These are phyloP conservation scores for Globodera rostochiensis DNA, from an alignment of 1,140 invertebrate species.

Conservation along the genomic window DNA sequence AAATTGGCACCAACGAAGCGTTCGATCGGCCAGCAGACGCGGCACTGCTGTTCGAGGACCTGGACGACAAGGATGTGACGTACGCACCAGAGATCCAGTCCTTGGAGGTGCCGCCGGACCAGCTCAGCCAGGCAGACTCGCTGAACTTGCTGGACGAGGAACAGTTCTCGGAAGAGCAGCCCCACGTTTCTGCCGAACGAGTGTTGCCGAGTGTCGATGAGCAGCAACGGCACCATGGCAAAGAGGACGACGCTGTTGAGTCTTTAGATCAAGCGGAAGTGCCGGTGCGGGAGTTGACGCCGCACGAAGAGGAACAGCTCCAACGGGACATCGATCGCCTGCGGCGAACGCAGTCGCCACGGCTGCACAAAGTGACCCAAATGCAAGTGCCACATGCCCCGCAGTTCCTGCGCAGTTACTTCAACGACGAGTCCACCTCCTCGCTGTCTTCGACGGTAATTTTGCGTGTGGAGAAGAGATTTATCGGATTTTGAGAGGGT, in stretches of 20 bases:
- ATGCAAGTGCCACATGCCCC: conserved; percentile 25
- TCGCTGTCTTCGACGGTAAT: conserved; percentile 23
- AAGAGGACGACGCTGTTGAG: neutral
- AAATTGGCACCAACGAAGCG: conserved; percentile 25
- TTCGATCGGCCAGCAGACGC: conserved; percentile 41
- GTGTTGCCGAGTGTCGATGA: neutral
- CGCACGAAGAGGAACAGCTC: conserved; percentile 3
- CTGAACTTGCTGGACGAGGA: conserved; percentile 31
- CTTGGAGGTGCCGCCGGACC: conserved; percentile 60
- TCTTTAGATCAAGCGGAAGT: neutral
- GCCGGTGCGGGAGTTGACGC: neutral
- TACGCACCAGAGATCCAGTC: conserved; percentile 62
- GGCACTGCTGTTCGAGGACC: conserved; percentile 46
- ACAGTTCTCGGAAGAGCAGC: conserved; percentile 25
- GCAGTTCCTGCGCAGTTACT: conserved; percentile 28
- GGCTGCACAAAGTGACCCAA: neutral
- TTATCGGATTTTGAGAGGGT: too few species aligned
- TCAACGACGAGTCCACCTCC: conserved; percentile 28
- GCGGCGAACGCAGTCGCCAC: conserved; percentile 15
- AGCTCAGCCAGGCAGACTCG: conserved; percentile 57
- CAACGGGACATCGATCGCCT: neutral
- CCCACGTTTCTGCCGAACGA: neutral
- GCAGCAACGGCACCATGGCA: neutral
- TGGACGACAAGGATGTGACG: conserved; percentile 55
- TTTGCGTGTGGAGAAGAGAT: neutral